Percentiles rank a stretch among this genome's conserved stretches.
phyloP scores from a whole-genome alignment of 2,113 vertebrate genomes.

The Diglossa brunneiventris region DNA sequence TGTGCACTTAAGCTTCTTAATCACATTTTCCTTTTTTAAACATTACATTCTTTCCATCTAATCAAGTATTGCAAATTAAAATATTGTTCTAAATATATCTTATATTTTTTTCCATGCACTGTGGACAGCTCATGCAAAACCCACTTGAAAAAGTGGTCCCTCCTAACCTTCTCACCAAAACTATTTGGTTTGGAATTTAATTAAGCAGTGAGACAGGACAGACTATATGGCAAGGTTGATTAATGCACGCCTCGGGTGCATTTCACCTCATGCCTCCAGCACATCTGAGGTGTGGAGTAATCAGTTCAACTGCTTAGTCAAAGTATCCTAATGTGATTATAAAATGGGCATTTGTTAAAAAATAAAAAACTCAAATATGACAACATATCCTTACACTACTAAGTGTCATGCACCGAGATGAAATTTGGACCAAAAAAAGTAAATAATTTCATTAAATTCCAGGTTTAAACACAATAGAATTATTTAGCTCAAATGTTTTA shows the following conservation, averaged over 20 bases:
- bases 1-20: constrained; percentile 78
- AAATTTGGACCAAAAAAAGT: neutral
- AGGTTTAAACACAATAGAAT: neutral
- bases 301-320: constrained; percentile 56
- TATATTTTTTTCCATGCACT: constrained; percentile 47
- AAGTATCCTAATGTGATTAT: constrained; percentile 48
- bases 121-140: constrained; percentile 51
- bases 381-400: neutral
- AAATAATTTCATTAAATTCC: neutral
- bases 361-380: neutral
- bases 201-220: constrained; percentile 56
- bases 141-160: constrained; percentile 4
- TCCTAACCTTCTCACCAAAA: constrained; percentile 58
- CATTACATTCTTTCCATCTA: constrained; percentile 71
- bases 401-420: neutral
- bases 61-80: constrained; percentile 72
- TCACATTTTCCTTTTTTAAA: constrained; percentile 75
- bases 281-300: constrained; percentile 66
- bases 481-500: neutral
- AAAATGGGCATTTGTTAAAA: constrained; percentile 35
- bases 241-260: constrained; percentile 64
- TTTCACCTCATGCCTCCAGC: constrained; percentile 59
- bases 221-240: constrained; percentile 52
- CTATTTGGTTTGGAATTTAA: constrained; percentile 67
- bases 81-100: constrained; percentile 75